Percentiles rank a stretch among this genome's conserved stretches.
phyloP scores from a whole-genome alignment of 2,888 invertebrate genomes.

The Lasioglossum marginatum region DNA sequence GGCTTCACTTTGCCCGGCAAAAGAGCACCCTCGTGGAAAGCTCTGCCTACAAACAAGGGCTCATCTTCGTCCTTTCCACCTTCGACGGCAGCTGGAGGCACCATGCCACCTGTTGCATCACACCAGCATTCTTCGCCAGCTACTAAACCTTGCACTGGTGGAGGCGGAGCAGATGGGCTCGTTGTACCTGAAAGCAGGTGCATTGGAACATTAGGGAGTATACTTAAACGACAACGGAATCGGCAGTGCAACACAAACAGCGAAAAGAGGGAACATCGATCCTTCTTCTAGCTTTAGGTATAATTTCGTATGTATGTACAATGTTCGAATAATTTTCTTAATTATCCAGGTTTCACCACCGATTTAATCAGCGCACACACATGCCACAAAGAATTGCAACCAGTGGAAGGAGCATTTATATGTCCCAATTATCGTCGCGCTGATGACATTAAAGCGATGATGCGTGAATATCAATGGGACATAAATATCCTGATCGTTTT shows the following conservation, averaged over 20 bases:
- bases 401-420: not conserved
- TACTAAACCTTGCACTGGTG: slow-evolving; percentile 51
- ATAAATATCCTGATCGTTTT: not conserved
- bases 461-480: slow-evolving; percentile 10
- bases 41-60: slow-evolving; percentile 89
- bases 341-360: not conserved
- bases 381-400: not conserved
- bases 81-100: slow-evolving; percentile 91
- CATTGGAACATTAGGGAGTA: not conserved
- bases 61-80: slow-evolving; percentile 89
- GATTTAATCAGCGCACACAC: not conserved
- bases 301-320: not conserved
- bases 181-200: slow-evolving; percentile 50
- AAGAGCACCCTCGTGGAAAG: slow-evolving; percentile 89
- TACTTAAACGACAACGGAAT: not conserved
- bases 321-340: not conserved
- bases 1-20: slow-evolving; percentile 92
- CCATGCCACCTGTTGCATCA: slow-evolving; percentile 87
- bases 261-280: not conserved
- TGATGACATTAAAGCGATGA: not conserved
- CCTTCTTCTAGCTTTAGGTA: not conserved
- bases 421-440: not conserved
- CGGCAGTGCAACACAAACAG: slow-evolving; percentile 7
- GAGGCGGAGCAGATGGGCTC: slow-evolving; percentile 57
- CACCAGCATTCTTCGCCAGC: slow-evolving; percentile 88